phyloP scores from a whole-genome alignment of 2,797 vertebrate species.

The Alectoris magna region DNA sequence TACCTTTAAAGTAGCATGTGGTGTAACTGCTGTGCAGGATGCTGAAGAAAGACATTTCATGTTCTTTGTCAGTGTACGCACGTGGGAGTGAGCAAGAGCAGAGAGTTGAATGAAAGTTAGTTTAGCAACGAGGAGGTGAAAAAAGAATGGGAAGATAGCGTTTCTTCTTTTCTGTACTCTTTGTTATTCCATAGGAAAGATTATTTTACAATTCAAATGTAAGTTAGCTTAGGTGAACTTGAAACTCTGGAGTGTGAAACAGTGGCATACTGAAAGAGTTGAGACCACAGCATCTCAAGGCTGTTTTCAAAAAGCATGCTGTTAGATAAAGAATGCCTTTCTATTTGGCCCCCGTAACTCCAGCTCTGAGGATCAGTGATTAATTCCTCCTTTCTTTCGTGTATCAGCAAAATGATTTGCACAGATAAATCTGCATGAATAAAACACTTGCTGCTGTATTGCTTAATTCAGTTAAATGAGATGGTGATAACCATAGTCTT shows the following conservation, averaged over 20 bases:
- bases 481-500: constrained; percentile 31
- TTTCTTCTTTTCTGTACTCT: not conserved
- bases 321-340: not conserved
- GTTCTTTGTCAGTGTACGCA: accelerated
- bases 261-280: not conserved
- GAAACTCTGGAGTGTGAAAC: not conserved
- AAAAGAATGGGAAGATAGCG: not conserved
- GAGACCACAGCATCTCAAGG: not conserved
- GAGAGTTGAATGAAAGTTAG: not conserved
- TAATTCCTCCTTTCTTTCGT: not conserved
- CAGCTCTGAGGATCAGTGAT: not conserved
- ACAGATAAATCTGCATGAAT: not conserved
- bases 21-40: not conserved
- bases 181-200: not conserved
- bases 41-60: not conserved
- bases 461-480: not conserved
- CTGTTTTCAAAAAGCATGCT: not conserved
- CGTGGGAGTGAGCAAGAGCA: not conserved
- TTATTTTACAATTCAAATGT: not conserved
- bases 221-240: not conserved
- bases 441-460: not conserved
- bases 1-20: not conserved
- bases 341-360: not conserved
- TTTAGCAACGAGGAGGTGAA: not conserved
- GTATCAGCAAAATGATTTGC: not conserved